phyloP scores from a whole-genome alignment of 2,888 invertebrate species.

The Strigamia maritima region DNA sequence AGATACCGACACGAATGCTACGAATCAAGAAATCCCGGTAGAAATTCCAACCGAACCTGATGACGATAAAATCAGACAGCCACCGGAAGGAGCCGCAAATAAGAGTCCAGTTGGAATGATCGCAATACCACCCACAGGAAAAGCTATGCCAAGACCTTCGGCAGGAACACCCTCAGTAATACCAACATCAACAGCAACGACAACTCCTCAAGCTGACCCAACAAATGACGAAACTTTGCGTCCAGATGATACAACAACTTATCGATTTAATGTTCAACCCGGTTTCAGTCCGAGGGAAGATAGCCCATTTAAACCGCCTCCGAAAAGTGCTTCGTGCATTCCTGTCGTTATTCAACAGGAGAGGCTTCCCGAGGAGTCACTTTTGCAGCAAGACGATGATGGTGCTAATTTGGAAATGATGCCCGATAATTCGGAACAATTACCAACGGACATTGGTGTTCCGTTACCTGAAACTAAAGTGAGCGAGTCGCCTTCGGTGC shows the following conservation, averaged over 20 bases:
- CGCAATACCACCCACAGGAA: background rate
- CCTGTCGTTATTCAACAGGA: constrained; percentile 40
- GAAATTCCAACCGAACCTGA: background rate
- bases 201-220: background rate
- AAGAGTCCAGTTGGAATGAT: background rate
- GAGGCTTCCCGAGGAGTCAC: constrained; percentile 26
- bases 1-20: background rate
- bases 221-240: background rate
- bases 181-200: background rate
- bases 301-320: constrained; percentile 37
- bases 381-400: constrained; percentile 9
- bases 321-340: constrained; percentile 32
- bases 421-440: constrained; percentile 41
- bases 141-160: too few relatives aligned
- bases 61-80: constrained; percentile 6
- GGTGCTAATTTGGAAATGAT: constrained; percentile 42
- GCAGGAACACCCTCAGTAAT: too few relatives aligned
- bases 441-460: background rate
- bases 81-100: constrained; percentile 29
- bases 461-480: background rate
- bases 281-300: constrained; percentile 33
- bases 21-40: background rate
- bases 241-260: background rate
- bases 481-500: background rate
- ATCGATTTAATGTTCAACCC: constrained; percentile 19